Conservation (phyloP, 2,113 vertebrate genomes). For the Dasyurus viverrinus region DNA sequence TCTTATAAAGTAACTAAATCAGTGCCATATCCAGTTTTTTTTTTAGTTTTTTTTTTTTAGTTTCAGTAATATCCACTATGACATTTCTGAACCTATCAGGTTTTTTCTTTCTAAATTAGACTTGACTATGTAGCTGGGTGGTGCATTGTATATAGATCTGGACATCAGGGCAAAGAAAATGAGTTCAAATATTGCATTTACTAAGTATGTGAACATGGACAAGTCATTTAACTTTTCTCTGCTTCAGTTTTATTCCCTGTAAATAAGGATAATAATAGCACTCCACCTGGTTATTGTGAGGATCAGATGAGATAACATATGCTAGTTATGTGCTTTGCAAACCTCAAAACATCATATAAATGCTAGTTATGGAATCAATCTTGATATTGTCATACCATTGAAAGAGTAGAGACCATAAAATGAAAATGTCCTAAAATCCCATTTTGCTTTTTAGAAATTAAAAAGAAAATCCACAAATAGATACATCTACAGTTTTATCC, state of each 20-base stretch:
- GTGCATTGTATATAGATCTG: neutral
- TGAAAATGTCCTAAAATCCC: neutral
- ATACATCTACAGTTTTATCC: neutral
- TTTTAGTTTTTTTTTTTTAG: constrained; percentile 25
- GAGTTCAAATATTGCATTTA: neutral
- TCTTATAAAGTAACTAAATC: constrained; percentile 20
- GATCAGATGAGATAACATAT: neutral
- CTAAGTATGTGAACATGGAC: neutral
- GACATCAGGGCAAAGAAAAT: neutral
- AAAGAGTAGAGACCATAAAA: neutral
- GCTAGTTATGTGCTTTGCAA: neutral
- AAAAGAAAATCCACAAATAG: neutral
- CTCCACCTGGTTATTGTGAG: neutral
- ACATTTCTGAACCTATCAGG: neutral
- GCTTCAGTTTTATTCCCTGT: neutral
- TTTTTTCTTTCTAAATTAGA: neutral
- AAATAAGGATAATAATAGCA: neutral
- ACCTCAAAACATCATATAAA: neutral
- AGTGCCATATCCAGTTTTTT: constrained; percentile 31
- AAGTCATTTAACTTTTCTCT: neutral
- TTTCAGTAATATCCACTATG: neutral
- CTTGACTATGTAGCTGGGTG: neutral
- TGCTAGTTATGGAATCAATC: neutral
- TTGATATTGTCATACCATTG: neutral
- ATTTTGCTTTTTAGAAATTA: neutral